Percentiles rank a stretch among this genome's conserved stretches.
Evolutionary conservation across 2,888 invertebrate species (phyloP).

Genomic region (Drosophila basisetae): DNA sequence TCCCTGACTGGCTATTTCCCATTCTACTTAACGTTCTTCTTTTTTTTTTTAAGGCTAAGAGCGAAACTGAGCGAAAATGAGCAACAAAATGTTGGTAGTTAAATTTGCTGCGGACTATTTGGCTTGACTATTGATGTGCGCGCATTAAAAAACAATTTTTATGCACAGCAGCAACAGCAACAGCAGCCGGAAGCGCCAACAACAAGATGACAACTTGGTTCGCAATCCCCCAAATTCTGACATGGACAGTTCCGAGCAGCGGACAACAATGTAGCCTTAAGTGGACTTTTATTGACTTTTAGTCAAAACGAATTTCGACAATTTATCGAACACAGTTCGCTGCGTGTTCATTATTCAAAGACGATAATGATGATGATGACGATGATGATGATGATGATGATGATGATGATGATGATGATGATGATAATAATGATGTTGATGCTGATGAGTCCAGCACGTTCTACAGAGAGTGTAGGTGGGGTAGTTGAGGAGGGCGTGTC

Average conservation of each 20-base stretch:
- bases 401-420: conserved; percentile 23
- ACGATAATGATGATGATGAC: conserved; percentile 29
- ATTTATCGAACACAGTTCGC: conserved; percentile 75
- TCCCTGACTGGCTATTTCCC: neutral
- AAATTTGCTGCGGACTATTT: conserved; percentile 78
- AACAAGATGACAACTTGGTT: conserved; percentile 34
- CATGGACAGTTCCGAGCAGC: conserved; percentile 42
- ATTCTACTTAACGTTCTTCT: neutral
- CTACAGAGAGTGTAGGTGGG: neutral
- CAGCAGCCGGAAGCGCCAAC: conserved; percentile 31
- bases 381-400: conserved; percentile 16
- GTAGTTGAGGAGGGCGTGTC: conserved; percentile 43
- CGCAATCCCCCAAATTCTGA: conserved; percentile 2
- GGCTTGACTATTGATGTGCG: conserved; percentile 79
- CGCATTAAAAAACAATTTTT: conserved; percentile 81
- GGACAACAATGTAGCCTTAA: conserved; percentile 79
- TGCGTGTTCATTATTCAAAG: conserved; percentile 75
- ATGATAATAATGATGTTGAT: conserved; percentile 29
- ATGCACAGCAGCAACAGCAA: conserved; percentile 54
- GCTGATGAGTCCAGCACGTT: conserved; percentile 43
- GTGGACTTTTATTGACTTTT: conserved; percentile 81
- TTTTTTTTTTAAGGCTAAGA: conserved; percentile 28
- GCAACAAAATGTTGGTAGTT: conserved; percentile 70
- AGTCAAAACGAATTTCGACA: conserved; percentile 80
- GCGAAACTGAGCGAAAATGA: conserved; percentile 57